phyloP scores from a whole-genome alignment of 2,113 vertebrate species.

The Charina bottae region DNA sequence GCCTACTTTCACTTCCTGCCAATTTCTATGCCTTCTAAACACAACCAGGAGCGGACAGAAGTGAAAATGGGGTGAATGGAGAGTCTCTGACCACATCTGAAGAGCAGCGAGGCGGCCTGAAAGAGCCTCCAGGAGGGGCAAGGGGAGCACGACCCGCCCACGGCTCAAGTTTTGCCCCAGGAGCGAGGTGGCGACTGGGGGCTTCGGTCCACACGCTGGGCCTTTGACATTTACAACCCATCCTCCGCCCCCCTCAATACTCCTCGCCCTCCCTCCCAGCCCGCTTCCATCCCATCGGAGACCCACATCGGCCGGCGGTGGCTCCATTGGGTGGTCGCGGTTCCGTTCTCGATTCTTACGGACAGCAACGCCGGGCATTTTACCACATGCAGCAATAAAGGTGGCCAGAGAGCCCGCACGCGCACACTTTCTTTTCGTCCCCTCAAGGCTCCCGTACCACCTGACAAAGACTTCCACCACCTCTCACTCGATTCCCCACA shows the following conservation, averaged over 20 bases:
- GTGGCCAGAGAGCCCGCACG: no score
- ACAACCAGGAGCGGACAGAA: no score
- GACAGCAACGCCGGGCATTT: conserved; percentile 71
- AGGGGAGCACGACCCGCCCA: neutral
- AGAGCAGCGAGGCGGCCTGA: neutral
- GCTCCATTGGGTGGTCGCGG: conserved; percentile 65
- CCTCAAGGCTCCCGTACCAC: conserved; percentile 48
- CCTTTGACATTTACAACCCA: neutral
- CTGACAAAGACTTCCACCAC: neutral
- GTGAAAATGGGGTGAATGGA: neutral
- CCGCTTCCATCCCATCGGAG: neutral
- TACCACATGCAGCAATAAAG: conserved; percentile 7
- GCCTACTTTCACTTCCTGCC: neutral
- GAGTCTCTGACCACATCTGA: neutral
- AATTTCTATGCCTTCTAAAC: neutral
- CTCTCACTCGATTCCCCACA: neutral
- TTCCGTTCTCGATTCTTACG: conserved; percentile 69
- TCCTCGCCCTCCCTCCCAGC: neutral
- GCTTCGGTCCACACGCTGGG: neutral
- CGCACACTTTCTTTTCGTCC: conserved; percentile 6
- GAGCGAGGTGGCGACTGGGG: neutral
- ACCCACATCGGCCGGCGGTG: conserved; percentile 74
- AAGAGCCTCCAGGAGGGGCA: neutral
- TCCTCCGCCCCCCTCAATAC: conserved; percentile 12
- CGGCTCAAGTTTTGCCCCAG: neutral